Percentiles rank a stretch among this genome's conserved stretches.
Conservation (phyloP, 2,888 invertebrate species). For the Aspidiotus rigidus region DNA sequence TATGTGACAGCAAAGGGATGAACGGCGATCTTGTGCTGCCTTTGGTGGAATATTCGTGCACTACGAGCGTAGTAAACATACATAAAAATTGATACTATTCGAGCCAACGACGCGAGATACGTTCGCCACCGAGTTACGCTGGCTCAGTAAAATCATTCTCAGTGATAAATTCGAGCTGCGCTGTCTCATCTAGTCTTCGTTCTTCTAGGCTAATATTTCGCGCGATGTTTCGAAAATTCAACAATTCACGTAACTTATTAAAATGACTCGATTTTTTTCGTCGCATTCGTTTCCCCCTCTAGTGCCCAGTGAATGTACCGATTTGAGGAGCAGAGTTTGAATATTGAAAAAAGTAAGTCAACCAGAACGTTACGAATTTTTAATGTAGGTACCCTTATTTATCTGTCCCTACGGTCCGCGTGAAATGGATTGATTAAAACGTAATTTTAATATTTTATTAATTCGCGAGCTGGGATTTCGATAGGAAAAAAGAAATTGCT, state of each 20-base stretch:
- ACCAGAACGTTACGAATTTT: too few relatives aligned
- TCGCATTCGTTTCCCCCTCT: too few relatives aligned
- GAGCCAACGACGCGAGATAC: constrained; percentile 9
- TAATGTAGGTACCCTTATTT: neutral
- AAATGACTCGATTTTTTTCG: too few relatives aligned
- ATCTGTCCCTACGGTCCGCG: neutral
- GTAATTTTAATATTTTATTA: constrained; percentile 2
- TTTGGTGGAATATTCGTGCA: constrained; percentile 14
- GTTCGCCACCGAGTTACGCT: constrained; percentile 17
- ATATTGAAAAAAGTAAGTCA: too few relatives aligned
- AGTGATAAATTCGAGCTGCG: constrained; percentile 15
- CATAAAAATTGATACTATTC: too few relatives aligned
- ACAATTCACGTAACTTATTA: too few relatives aligned
- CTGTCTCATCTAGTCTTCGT: constrained; percentile 13
- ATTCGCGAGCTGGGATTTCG: neutral
- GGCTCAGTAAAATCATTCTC: constrained; percentile 20
- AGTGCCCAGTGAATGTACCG: too few relatives aligned
- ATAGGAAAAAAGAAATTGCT: too few relatives aligned
- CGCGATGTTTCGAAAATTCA: neutral
- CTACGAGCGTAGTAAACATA: constrained; percentile 6
- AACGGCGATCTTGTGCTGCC: constrained; percentile 17
- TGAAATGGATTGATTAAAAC: constrained; percentile 3
- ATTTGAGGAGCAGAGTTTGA: too few relatives aligned
- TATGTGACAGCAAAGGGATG: constrained; percentile 6
- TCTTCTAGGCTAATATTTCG: neutral